Conservation (phyloP, 2,888 invertebrate species). For the Tetrapedia diversipes region DNA sequence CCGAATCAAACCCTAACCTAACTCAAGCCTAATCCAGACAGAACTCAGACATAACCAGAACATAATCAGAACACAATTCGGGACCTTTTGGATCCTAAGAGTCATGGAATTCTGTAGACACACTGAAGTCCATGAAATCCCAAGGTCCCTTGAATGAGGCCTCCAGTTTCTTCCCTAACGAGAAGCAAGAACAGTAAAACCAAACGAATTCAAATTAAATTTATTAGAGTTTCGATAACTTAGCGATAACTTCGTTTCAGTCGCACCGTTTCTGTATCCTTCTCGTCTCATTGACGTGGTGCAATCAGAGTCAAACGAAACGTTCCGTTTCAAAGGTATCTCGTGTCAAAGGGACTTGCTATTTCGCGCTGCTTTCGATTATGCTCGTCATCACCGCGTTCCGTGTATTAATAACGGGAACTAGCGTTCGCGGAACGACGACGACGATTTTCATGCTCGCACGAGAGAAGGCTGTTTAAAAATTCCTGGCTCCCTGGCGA, state of each 20-base stretch:
- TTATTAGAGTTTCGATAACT: neutral
- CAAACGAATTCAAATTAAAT: no score
- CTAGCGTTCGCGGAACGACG: conserved; percentile 1
- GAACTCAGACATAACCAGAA: no score
- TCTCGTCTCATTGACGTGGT: conserved; percentile 21
- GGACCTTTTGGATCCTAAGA: no score
- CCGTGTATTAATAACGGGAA: conserved; percentile 34
- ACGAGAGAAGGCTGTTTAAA: neutral
- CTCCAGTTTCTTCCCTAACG: neutral
- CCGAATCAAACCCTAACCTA: no score
- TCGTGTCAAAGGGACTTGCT: conserved; percentile 36
- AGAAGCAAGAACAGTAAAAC: no score
- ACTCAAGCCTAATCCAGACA: no score
- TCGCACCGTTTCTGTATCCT: conserved; percentile 4
- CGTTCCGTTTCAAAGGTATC: conserved; percentile 45
- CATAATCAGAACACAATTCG: no score
- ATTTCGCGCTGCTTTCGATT: conserved; percentile 4
- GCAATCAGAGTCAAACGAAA: conserved; percentile 43
- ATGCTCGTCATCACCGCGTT: conserved; percentile 5
- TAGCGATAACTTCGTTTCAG: conserved; percentile 10
- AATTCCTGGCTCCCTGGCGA: conserved; percentile 6
- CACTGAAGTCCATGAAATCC: no score
- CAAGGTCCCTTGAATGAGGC: no score
- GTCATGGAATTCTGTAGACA: no score
- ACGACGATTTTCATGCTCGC: neutral